phyloP scores from a whole-genome alignment of 2,113 vertebrate species.

The Pavo muticus region DNA sequence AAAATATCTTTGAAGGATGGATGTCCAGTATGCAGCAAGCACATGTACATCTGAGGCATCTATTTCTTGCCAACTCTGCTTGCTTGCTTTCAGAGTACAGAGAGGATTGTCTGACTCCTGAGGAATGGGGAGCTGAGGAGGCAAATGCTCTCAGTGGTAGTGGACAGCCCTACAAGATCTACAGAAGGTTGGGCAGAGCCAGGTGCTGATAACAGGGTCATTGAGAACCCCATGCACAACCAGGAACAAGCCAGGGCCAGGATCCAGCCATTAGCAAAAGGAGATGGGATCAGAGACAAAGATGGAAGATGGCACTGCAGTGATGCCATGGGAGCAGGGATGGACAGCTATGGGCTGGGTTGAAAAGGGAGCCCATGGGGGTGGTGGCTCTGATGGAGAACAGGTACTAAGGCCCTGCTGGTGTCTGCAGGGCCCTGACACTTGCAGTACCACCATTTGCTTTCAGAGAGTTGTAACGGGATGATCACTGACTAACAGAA shows the following conservation, averaged over 20 bases:
- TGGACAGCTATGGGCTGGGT: rapidly evolving
- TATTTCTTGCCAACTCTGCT: background rate
- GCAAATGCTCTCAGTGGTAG: background rate
- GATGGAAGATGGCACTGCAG: background rate
- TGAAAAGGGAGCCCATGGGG: background rate
- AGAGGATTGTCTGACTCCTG: rapidly evolving
- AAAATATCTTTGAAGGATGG: background rate
- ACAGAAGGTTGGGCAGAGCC: background rate
- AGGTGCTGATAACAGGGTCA: background rate
- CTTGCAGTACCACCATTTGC: background rate
- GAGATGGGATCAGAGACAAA: background rate
- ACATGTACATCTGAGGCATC: rapidly evolving
- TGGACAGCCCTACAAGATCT: background rate
- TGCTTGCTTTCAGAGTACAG: background rate
- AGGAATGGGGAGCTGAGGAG: rapidly evolving
- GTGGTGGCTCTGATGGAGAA: background rate
- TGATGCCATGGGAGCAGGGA: background rate
- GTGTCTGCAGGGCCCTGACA: background rate
- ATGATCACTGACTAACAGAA: background rate
- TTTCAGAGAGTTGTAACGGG: background rate
- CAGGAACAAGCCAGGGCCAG: background rate
- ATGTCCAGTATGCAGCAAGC: rapidly evolving
- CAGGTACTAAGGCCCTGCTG: rapidly evolving
- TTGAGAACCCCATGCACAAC: background rate
- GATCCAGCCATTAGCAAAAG: background rate